These are phyloP conservation scores for Matsumyia berberina DNA, from an alignment of 2,888 invertebrate genomes.

Conservation along the genomic window DNA sequence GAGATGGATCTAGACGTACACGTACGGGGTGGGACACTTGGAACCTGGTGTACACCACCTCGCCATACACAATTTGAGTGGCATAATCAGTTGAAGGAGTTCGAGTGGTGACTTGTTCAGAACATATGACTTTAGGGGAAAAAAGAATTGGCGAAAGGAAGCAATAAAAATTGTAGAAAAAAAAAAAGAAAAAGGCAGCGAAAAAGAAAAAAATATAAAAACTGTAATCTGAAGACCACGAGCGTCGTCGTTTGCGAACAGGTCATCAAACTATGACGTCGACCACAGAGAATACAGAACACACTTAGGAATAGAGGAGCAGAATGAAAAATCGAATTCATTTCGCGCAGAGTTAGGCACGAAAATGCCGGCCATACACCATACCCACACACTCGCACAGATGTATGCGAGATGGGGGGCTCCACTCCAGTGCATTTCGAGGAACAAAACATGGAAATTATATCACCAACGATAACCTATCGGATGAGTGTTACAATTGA, in stretches of 20 bases:
- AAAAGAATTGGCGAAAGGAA: slow-evolving; percentile 41
- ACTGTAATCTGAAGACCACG: slow-evolving; percentile 65
- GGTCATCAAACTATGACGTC: slow-evolving; percentile 73
- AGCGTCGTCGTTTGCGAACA: slow-evolving; percentile 55
- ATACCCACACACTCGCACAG: slow-evolving; percentile 2
- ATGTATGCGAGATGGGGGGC: background rate
- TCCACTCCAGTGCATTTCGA: slow-evolving; percentile 31
- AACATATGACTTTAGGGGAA: slow-evolving; percentile 14
- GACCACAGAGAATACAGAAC: slow-evolving; percentile 28
- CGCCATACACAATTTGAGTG: slow-evolving; percentile 43
- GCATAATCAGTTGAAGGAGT: slow-evolving; percentile 60
- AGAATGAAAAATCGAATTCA: slow-evolving; percentile 39
- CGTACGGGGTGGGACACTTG: slow-evolving; percentile 10
- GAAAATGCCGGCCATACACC: slow-evolving; percentile 64
- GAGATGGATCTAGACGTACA: slow-evolving; percentile 17
- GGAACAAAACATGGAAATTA: slow-evolving; percentile 27
- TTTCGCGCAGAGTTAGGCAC: slow-evolving; percentile 42
- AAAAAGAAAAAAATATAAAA: slow-evolving; percentile 21
- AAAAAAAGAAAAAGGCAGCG: slow-evolving; percentile 27
- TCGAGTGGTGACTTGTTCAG: background rate
- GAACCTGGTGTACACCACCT: background rate
- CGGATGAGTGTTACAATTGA: background rate
- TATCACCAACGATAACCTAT: slow-evolving; percentile 16
- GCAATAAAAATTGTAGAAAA: slow-evolving; percentile 9
- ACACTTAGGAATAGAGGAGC: slow-evolving; percentile 36